Evolutionary conservation across 2,113 vertebrate species (phyloP).

Genomic region (Mastomys natalensis): DNA sequence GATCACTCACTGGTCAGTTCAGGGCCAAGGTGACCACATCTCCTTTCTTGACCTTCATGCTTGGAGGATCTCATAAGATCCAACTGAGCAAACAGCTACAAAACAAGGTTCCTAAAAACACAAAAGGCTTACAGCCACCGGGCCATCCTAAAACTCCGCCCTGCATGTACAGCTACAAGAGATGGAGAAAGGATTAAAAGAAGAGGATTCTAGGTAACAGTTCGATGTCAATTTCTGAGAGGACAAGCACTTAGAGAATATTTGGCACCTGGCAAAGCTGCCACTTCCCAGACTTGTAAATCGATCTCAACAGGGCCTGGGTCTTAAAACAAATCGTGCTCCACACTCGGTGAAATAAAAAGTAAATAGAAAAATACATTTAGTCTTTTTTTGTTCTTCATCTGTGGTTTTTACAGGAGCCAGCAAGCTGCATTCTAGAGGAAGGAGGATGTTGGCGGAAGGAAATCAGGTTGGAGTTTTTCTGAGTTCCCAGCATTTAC

Average conservation of each 20-base stretch:
- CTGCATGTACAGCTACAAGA: not conserved
- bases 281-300: conserved; percentile 50
- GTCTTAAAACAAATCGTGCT: conserved; percentile 36
- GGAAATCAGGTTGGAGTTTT: conserved; percentile 1
- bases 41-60: conserved; percentile 59
- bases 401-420: not conserved
- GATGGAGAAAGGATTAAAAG: not conserved
- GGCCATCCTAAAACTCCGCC: not conserved
- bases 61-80: conserved; percentile 70
- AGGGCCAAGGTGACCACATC: conserved; percentile 41
- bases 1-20: not conserved
- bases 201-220: not conserved
- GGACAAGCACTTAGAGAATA: not conserved
- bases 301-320: not conserved
- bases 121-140: not conserved
- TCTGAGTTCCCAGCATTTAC: not conserved
- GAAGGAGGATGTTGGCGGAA: not conserved
- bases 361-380: conserved; percentile 17
- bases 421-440: not conserved
- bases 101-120: not conserved
- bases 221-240: conserved; percentile 27
- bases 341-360: not conserved
- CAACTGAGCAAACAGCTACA: not conserved
- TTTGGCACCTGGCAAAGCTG: conserved; percentile 5
- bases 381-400: conserved; percentile 25